Base-by-base conservation (phyloP, 2,113 vertebrate species). In the Callocephalon fimbriatum region DNA sequence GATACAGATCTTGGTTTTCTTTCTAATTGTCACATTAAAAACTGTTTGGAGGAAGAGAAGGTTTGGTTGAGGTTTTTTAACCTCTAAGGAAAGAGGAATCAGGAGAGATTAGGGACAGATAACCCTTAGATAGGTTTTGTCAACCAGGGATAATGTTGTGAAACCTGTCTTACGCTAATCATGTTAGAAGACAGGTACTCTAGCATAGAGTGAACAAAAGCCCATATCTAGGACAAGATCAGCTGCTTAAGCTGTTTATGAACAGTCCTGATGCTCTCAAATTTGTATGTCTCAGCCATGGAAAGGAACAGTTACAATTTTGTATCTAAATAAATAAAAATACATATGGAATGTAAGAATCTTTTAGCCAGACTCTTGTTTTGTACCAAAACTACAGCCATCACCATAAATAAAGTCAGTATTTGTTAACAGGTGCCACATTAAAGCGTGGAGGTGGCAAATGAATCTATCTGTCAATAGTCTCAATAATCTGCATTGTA, bases 41-140 rank as follows among this genome's bases (percentile, higher is more conserved):
- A 14, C 0, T 22, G 0, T 75, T 76, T 42, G 12, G 17, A 91
- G 25, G 29, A 37, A 74, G 10, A 68, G n/a, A 83, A 86, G 13
- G 12, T 58, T 58, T 76, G 4, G 9, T 48, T 25, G 26, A 18
- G 3, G 6, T 29, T 45, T 75, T 77, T 61, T 38, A 63, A 26
- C 32, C 23, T 93, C 54, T 61, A 74, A 76, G 53, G 40, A 79
- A 42, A 27, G 23, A n/a, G 26, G 59, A 92, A 77, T 50, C 0
- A 2, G 66, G 32, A 84, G 29, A 80, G 47, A 40, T 6, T 81
- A 18, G 38, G 56, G 65, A 56, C 80, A 73, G 31, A 31, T 50
- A 95, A 37, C 13, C n/a, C 12, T 73, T 92, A 88, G 61, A 42
- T 18, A 92, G 59, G 61, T 88, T 96, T 90, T 92, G 45, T 73